Evolutionary conservation across 2,888 invertebrate genomes (phyloP).

Genomic region (Polydrusus tereticollis): DNA sequence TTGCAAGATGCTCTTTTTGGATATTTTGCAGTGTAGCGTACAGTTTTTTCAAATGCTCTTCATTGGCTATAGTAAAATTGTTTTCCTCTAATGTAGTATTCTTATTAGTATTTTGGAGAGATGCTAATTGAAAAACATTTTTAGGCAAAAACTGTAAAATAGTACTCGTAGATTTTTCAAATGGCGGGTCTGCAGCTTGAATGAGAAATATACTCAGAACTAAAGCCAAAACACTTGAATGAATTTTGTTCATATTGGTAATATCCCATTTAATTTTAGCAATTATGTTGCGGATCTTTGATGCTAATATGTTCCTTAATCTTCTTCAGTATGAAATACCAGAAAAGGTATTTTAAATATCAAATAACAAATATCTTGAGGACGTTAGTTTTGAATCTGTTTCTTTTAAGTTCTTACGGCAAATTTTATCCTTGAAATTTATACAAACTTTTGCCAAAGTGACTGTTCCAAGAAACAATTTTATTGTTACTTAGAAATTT

Average conservation of each 20-base stretch:
- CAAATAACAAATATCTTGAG: too few species aligned
- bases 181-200: conserved; percentile 66
- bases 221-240: conserved; percentile 64
- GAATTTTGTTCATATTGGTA: conserved; percentile 64
- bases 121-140: neutral
- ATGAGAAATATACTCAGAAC: conserved; percentile 66
- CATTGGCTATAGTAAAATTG: neutral
- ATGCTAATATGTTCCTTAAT: too few species aligned
- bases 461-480: conserved; percentile 25
- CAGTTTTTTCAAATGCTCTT: conserved; percentile 25
- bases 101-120: neutral
- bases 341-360: too few species aligned
- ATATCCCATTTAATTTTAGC: conserved; percentile 37
- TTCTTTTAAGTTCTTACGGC: neutral
- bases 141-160: conserved; percentile 53
- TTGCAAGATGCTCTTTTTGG: conserved; percentile 24
- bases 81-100: neutral
- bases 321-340: too few species aligned
- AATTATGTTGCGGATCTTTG: neutral
- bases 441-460: conserved; percentile 2
- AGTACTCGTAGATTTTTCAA: conserved; percentile 55
- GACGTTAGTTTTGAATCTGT: neutral
- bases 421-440: neutral
- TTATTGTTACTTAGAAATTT: conserved; percentile 10
- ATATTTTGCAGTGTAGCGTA: conserved; percentile 33